These are phyloP conservation scores for Drosophila subsilvestris DNA, from an alignment of 2,888 invertebrate genomes.

Conservation along the genomic window DNA sequence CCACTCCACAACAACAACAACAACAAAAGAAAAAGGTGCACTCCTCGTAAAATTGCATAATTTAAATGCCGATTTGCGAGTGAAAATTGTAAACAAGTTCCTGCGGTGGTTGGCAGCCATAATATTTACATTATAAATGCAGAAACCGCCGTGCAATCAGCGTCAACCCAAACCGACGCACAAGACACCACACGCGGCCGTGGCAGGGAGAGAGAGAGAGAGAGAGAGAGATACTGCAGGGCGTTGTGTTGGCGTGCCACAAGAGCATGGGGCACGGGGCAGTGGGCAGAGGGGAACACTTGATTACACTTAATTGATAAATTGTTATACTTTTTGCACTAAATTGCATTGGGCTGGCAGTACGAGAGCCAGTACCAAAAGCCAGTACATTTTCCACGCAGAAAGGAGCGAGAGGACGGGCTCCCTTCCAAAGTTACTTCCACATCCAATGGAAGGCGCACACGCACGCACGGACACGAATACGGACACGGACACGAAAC, in stretches of 20 bases:
- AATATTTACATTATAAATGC: constrained; percentile 52
- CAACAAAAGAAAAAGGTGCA: background rate
- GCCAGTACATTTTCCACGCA: constrained; percentile 60
- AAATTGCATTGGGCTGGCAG: constrained; percentile 34
- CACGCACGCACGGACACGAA: constrained; percentile 63
- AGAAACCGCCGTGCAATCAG: constrained; percentile 48
- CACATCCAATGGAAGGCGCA: constrained; percentile 75
- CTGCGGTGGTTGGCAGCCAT: constrained; percentile 51
- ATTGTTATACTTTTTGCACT: constrained; percentile 46
- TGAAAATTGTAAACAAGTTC: constrained; percentile 70
- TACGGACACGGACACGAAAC: constrained; percentile 45
- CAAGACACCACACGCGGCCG: constrained; percentile 1
- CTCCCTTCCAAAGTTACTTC: constrained; percentile 11
- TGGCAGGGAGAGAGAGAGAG: background rate
- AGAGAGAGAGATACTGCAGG: background rate
- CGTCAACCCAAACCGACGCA: constrained; percentile 10
- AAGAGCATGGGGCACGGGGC: background rate
- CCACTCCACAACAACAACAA: constrained; percentile 6
- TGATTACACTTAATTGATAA: constrained; percentile 47
- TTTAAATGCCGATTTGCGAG: constrained; percentile 46
- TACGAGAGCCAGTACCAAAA: constrained; percentile 9
- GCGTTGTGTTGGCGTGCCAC: background rate
- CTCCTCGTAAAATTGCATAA: constrained; percentile 60
- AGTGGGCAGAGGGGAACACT: constrained; percentile 29
- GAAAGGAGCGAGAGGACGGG: background rate